Conservation (phyloP, 1,140 invertebrate species). For the Brachionus angularis region DNA sequence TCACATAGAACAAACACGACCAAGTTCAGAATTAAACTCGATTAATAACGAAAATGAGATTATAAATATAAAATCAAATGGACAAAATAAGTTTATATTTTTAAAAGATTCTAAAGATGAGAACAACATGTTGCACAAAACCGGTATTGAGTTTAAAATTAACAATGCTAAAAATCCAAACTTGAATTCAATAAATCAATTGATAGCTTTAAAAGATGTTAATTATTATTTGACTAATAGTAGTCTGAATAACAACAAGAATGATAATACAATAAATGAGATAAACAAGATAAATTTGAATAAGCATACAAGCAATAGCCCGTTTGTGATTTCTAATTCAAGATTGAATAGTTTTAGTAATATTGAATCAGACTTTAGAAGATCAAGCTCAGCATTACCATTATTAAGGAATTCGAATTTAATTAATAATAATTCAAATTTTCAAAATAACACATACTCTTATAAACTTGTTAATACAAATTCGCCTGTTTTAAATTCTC, state of each 20-base stretch:
- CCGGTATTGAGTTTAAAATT: background rate
- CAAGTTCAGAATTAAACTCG: too few relatives aligned
- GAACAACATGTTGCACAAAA: too few relatives aligned
- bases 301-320: background rate
- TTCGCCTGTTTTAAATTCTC: background rate
- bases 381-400: background rate
- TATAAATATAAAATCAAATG: too few relatives aligned
- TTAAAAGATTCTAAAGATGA: too few relatives aligned
- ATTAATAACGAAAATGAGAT: too few relatives aligned
- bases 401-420: background rate
- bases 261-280: background rate
- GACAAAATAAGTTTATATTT: too few relatives aligned
- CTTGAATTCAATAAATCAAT: constrained; percentile 20
- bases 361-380: constrained; percentile 3
- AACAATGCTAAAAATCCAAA: background rate
- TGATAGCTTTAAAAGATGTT: constrained; percentile 24
- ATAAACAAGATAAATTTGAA: background rate
- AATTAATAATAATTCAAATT: background rate
- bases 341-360: background rate
- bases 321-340: too few relatives aligned
- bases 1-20: too few relatives aligned
- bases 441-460: background rate
- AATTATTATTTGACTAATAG: constrained; percentile 18
- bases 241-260: background rate
- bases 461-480: constrained; percentile 8